A percentile compares a stretch with the other conserved stretches of the same genome.
phyloP scores from a whole-genome alignment of 2,113 vertebrate genomes.

The Paraplagusia blochii region DNA sequence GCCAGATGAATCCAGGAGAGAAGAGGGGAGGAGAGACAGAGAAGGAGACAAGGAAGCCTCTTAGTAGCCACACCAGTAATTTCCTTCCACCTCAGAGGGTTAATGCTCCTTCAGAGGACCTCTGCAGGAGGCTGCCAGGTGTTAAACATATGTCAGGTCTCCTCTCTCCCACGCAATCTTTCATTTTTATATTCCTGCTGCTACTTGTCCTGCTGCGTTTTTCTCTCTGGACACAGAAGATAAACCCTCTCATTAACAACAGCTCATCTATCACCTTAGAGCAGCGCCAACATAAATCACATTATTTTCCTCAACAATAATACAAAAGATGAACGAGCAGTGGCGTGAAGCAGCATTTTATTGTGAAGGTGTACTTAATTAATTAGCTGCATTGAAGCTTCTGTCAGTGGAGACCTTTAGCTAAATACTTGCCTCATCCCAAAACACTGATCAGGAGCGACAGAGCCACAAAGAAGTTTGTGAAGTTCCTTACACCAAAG shows the following conservation, averaged over 20 bases:
- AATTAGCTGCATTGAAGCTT: too few relatives aligned
- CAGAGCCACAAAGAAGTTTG: too few relatives aligned
- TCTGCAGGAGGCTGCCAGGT: constrained; percentile 39
- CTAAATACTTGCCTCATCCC: too few relatives aligned
- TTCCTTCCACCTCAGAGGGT: constrained; percentile 14
- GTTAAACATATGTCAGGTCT: constrained; percentile 30
- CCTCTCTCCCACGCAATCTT: constrained; percentile 16
- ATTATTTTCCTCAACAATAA: background rate
- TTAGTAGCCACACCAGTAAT: constrained; percentile 32
- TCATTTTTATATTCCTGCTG: background rate
- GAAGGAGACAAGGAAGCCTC: background rate
- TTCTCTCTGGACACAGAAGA: background rate
- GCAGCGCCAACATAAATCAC: background rate
- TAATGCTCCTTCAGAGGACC: constrained; percentile 27
- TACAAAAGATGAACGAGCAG: background rate
- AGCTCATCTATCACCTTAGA: background rate
- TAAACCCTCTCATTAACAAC: background rate
- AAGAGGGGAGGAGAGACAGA: background rate
- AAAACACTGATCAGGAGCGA: too few relatives aligned
- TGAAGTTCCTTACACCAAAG: too few relatives aligned
- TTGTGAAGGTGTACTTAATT: too few relatives aligned
- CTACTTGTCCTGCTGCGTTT: background rate
- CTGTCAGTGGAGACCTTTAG: too few relatives aligned
- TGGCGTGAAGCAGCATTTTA: background rate
- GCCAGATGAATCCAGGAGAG: background rate